A percentile compares a stretch with the other conserved stretches of the same genome.
Evolutionary conservation across 2,797 vertebrate genomes (phyloP).

Genomic region (Coregonus ussuriensis): DNA sequence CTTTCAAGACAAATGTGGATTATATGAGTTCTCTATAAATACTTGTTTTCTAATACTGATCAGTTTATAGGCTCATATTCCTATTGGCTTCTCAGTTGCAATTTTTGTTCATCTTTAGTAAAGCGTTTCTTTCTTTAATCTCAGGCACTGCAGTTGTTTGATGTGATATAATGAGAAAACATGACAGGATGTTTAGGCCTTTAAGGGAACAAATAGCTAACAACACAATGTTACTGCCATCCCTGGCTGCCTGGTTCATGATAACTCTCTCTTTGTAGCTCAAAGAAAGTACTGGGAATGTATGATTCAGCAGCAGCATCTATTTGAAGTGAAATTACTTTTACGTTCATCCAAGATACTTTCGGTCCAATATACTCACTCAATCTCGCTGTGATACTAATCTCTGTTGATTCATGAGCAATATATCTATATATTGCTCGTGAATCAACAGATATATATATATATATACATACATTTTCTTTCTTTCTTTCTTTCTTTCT

Average conservation of each 20-base stretch:
- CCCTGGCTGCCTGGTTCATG: background rate
- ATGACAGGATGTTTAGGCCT: background rate
- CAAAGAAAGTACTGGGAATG: background rate
- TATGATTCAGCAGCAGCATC: background rate
- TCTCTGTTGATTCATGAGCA: constrained; percentile 20
- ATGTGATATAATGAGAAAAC: background rate
- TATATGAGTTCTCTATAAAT: background rate
- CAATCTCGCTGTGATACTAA: constrained; percentile 11
- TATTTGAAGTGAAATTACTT: constrained; percentile 13
- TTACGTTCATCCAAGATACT: constrained; percentile 8
- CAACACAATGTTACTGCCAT: background rate
- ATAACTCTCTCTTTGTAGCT: background rate
- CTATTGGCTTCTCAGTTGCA: background rate
- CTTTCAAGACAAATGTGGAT: background rate
- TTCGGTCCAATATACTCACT: constrained; percentile 9
- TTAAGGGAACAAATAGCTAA: background rate
- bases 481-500: no score
- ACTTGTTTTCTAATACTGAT: background rate
- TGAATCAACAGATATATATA: no score
- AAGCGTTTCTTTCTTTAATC: background rate
- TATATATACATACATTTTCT: no score
- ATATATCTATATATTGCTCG: background rate
- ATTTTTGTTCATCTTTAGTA: background rate
- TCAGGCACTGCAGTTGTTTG: background rate
- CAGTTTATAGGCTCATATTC: background rate